These are phyloP conservation scores for Calyptomena viridis DNA, from an alignment of 2,113 vertebrate genomes.

Conservation along the genomic window DNA sequence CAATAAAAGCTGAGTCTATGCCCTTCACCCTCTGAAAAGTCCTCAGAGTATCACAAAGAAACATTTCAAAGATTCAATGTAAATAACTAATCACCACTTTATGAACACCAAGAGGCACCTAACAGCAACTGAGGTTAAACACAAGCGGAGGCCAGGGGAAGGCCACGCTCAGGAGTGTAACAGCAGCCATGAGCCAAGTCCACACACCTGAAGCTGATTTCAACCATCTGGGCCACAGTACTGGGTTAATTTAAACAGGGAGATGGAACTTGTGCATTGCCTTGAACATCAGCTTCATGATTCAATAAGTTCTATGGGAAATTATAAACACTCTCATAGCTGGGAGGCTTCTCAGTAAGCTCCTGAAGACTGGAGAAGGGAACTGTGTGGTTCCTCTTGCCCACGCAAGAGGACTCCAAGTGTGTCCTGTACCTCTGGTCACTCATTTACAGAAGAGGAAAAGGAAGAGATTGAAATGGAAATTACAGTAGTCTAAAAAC, in stretches of 20 bases:
- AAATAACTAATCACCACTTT: neutral
- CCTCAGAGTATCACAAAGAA: constrained; percentile 3
- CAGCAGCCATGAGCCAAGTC: neutral
- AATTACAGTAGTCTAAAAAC: neutral
- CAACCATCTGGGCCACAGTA: neutral
- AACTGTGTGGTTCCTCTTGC: rapidly evolving
- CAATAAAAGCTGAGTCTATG: neutral
- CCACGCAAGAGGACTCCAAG: too few relatives aligned
- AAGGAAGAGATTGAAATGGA: neutral
- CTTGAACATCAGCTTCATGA: neutral
- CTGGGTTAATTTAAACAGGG: neutral
- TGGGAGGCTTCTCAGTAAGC: neutral
- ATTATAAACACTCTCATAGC: neutral
- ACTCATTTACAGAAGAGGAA: neutral
- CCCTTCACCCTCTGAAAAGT: neutral
- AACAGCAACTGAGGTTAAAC: neutral
- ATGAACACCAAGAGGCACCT: neutral
- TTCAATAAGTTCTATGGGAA: neutral
- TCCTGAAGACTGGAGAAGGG: neutral
- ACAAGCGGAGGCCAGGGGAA: neutral
- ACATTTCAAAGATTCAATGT: neutral
- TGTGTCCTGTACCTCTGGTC: rapidly evolving
- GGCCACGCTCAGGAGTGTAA: rapidly evolving
- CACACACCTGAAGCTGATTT: neutral
- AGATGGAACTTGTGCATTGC: neutral